A percentile compares a stretch with the other conserved stretches of the same genome.
phyloP scores from a whole-genome alignment of 2,113 vertebrate species.

The Pterocles gutturalis region DNA sequence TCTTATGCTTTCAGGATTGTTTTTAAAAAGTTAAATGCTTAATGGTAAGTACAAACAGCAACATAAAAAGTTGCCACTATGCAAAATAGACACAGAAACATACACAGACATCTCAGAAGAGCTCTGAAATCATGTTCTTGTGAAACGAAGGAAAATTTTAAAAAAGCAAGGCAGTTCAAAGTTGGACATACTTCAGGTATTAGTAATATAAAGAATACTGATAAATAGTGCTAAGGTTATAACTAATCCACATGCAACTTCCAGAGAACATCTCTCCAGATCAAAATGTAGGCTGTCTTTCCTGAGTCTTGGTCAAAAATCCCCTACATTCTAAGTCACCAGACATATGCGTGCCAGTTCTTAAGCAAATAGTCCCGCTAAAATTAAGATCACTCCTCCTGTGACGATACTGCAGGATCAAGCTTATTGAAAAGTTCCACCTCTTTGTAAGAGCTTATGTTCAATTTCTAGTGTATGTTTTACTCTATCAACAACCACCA shows the following conservation, averaged over 20 bases:
- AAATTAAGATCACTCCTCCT: background rate
- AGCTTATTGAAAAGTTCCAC: background rate
- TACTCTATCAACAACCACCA: background rate
- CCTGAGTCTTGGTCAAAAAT: background rate
- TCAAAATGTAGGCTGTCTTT: background rate
- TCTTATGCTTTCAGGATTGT: slow-evolving; percentile 5
- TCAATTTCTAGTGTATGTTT: background rate
- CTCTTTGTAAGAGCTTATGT: background rate
- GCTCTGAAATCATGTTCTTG: background rate
- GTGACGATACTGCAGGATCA: background rate
- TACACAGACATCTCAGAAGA: background rate
- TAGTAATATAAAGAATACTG: background rate
- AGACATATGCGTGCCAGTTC: background rate
- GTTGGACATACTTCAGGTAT: background rate
- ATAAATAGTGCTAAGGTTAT: background rate
- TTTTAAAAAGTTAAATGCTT: slow-evolving; percentile 7
- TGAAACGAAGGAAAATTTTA: background rate
- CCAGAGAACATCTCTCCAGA: background rate
- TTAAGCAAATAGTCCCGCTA: background rate
- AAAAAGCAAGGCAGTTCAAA: background rate
- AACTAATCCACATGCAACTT: background rate
- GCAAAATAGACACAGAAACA: background rate
- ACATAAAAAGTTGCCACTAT: background rate
- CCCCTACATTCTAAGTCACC: background rate
- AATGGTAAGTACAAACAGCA: slow-evolving; percentile 60